Evolutionary conservation across 1,140 invertebrate genomes (phyloP), one percentile per base, ranked within the genome.

Genomic region (Lepidotrigona ventralis): DNA sequence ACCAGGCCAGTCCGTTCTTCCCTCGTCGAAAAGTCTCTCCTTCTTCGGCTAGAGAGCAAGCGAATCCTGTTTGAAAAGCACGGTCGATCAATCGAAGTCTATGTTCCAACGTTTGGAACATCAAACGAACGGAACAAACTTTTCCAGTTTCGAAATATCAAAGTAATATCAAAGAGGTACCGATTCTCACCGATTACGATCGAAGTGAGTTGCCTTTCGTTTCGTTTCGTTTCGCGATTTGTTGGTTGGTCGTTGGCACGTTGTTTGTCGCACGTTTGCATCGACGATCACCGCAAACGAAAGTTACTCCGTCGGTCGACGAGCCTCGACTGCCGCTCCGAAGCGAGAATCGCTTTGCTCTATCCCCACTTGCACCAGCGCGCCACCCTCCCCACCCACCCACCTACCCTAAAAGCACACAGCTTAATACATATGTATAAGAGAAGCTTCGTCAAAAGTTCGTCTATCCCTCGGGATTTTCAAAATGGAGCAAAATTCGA

Each of bases 291-390:
- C 68, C 81, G n/a, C 58, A 68, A 46, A 80, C 63, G 66, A 80
- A 84, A 68, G 64, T 78, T 81, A 56, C 89, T 88, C 81, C 86
- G 82, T 90, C 90, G 90, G 91, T 90, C 90, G 84, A 77, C 81
- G 73, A 69, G 58, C 81, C 80, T 83, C 81, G 81, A 82, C 83
- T 87, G 79, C 79, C 78, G 81, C 84, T 82, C 83, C 56, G 75
- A 66, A 46, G 73, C 54, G 56, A 68, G 83, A 79, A 29, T 83
- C 73, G 87, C 86, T 90, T 85, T 79, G 83, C 80, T 83, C 75
- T 75, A 84, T 86, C 84, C 88, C 88, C 86, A 86, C 88, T 79
- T 71, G 26, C 1, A 46, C 8, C 39, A 46, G 46, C 15, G 23
- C 69, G n/a, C 46, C 26, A 17, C 46, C 23, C 69, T 46, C 29